These are phyloP conservation scores for Vesta saturnalis DNA, from an alignment of 2,888 invertebrate genomes.

Conservation along the genomic window DNA sequence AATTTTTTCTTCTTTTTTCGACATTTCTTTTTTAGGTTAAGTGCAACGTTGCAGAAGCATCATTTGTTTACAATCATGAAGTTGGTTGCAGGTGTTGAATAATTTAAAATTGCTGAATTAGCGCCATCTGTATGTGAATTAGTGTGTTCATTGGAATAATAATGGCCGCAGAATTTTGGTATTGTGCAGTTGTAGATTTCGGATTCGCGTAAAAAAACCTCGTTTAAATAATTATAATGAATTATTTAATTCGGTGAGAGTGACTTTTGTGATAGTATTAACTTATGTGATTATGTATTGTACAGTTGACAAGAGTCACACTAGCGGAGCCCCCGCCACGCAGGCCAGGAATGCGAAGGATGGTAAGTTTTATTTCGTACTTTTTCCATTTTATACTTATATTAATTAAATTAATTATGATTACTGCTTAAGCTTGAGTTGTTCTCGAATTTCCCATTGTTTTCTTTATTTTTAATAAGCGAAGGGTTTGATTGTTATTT, in stretches of 20 bases:
- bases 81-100: slow-evolving; percentile 20
- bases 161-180: slow-evolving; percentile 60
- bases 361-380: slow-evolving; percentile 67
- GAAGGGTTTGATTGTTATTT: too few relatives aligned
- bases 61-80: neutral
- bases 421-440: too few relatives aligned
- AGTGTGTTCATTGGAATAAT: slow-evolving; percentile 51
- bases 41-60: neutral
- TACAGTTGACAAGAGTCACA: slow-evolving; percentile 78
- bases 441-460: too few relatives aligned
- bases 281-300: slow-evolving; percentile 72
- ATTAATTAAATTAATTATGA: too few relatives aligned
- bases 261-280: slow-evolving; percentile 59
- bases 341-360: slow-evolving; percentile 78
- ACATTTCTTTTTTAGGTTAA: neutral
- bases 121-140: slow-evolving; percentile 57
- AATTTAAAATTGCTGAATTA: slow-evolving; percentile 10
- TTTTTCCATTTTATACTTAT: slow-evolving; percentile 15
- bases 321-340: slow-evolving; percentile 78
- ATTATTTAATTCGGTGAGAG: slow-evolving; percentile 71
- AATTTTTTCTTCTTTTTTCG: neutral
- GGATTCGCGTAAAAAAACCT: slow-evolving; percentile 53
- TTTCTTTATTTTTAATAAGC: too few relatives aligned
- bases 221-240: slow-evolving; percentile 58
- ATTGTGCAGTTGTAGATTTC: slow-evolving; percentile 54